Conservation (phyloP, 1,140 invertebrate species). For the Argopecten irradians region DNA sequence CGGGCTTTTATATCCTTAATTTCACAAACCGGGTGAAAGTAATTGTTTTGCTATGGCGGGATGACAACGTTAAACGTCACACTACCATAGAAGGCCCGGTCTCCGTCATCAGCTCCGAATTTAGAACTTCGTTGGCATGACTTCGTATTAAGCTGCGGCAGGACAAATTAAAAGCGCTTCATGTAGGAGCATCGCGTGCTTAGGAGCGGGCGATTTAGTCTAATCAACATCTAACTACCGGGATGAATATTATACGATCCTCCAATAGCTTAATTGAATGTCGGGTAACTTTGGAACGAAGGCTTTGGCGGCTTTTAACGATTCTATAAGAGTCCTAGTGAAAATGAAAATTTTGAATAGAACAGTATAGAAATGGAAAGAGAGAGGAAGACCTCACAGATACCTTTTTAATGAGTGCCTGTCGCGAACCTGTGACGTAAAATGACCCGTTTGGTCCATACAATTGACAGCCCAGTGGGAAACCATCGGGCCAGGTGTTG, state of each 20-base stretch:
- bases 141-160: not conserved
- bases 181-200: constrained; percentile 14
- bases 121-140: not conserved
- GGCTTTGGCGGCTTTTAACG: constrained; percentile 5
- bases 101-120: constrained; percentile 3
- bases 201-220: not conserved
- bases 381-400: not conserved
- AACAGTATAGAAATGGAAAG: not conserved
- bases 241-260: constrained; percentile 9
- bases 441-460: constrained; percentile 24
- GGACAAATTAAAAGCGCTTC: constrained; percentile 21
- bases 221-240: not conserved
- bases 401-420: constrained; percentile 25
- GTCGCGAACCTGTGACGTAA: constrained; percentile 29
- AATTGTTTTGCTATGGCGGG: constrained; percentile 15
- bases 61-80: not conserved
- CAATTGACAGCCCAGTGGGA: constrained; percentile 26
- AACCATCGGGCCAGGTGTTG: constrained; percentile 24
- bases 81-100: not conserved
- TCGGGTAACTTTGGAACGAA: constrained; percentile 16
- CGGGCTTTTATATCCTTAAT: constrained; percentile 5
- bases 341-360: constrained; percentile 10
- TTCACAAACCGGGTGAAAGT: constrained; percentile 21
- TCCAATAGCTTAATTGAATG: constrained; percentile 12
- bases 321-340: not conserved